Conservation (phyloP, 2,888 invertebrate species). For the Chymomyza procnemis region DNA sequence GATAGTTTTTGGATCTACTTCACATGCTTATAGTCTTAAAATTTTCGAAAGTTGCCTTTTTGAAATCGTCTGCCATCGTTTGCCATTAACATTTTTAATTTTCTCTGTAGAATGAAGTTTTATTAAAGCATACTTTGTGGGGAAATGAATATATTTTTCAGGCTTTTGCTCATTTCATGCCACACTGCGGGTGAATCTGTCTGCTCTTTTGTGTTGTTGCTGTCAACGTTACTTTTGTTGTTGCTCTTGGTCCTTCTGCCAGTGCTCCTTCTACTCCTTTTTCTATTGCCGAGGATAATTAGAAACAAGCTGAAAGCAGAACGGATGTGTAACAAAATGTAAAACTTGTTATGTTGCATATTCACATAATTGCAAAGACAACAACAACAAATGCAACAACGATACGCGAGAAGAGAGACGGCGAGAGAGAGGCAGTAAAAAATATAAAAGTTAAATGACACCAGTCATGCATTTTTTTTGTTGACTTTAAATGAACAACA, state of each 20-base stretch:
- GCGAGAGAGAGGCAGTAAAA: background rate
- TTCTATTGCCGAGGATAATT: background rate
- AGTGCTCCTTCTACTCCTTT: background rate
- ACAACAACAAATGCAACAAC: background rate
- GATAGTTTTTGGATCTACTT: no score
- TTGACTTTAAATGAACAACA: background rate
- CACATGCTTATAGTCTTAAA: no score
- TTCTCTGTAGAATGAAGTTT: background rate
- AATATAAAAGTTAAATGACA: background rate
- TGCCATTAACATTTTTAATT: background rate
- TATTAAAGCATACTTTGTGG: background rate
- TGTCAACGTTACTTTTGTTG: background rate
- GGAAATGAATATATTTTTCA: background rate
- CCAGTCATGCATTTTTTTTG: background rate
- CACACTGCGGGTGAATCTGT: conserved; percentile 2
- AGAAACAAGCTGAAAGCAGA: background rate
- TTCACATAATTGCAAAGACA: conserved; percentile 7
- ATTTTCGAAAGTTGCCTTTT: no score
- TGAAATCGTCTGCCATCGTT: background rate
- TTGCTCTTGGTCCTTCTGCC: background rate
- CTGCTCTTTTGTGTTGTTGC: background rate
- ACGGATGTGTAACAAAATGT: conserved; percentile 7
- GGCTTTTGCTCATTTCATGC: background rate
- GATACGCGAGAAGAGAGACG: background rate
- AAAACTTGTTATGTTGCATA: conserved; percentile 9